These are phyloP conservation scores for Coracopsis vasa DNA, from an alignment of 2,113 vertebrate species.

Conservation along the genomic window DNA sequence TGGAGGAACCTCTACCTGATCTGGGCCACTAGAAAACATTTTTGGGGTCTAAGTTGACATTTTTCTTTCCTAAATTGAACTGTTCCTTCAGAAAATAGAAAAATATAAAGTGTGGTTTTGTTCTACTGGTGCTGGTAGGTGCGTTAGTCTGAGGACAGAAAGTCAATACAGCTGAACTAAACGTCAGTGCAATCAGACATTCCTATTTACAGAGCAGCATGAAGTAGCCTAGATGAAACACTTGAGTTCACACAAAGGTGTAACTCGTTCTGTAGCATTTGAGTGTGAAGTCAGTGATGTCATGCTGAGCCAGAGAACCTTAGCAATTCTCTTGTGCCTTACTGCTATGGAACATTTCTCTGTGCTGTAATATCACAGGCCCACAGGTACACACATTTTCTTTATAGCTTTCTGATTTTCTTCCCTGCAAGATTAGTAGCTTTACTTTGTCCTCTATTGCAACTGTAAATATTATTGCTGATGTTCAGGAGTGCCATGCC, in stretches of 20 bases:
- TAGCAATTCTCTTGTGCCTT: not conserved
- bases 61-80: not conserved
- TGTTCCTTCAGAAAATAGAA: not conserved
- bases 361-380: not conserved
- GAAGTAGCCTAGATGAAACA: not conserved
- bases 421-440: not conserved
- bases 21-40: not conserved
- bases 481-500: not conserved
- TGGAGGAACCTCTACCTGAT: not conserved
- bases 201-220: not conserved
- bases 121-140: not conserved
- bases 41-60: accelerated
- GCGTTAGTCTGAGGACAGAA: not conserved
- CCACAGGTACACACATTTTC: not conserved
- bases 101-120: not conserved
- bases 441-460: not conserved
- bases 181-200: not conserved
- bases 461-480: not conserved
- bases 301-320: not conserved
- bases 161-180: not conserved
- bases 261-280: not conserved
- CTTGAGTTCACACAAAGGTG: not conserved
- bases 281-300: not conserved
- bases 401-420: not conserved
- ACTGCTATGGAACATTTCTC: not conserved